Evolutionary conservation across 2,888 invertebrate species (phyloP), one percentile per base, ranked within the genome.

Genomic region (Notodonta ziczac): DNA sequence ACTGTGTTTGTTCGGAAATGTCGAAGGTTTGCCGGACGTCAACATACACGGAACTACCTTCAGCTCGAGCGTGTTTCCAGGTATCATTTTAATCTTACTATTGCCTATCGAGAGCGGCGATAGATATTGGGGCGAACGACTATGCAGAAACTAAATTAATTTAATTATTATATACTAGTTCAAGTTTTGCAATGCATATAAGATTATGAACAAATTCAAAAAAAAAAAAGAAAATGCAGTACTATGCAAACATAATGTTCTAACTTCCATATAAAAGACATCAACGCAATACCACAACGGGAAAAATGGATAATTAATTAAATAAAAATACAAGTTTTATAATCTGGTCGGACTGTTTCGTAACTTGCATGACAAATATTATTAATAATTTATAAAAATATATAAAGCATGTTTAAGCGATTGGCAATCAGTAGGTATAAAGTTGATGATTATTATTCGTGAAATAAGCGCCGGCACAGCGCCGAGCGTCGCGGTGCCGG

Each of bases 11-110:
- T 88, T 92, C 91, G 91, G 91, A 91, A 90, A 91, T 85, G 85
- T 85, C 82, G 92, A 92, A 92, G 93, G 93, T 90, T 92, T 91
- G 89, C 91, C 93, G 93, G 93, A 92, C 91, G 85, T 91, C 84
- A 85, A 85, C 81, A 76, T 83, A 92, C 84, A 86, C 92, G 93
- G 93, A 92, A 93, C 88, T 89, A 90, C 90, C 92, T 92, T 92
- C 90, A 73, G 76, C 72, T 80, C 76, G 81, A 85, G 86, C 87
- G 83, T 85, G 84, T 88, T 91, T 91, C 92, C 90, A 92, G 86
- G 88, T 92, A 88, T 86, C 81, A 78, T 81, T 83, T 85, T 79
- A 81, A 80, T 82, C 76, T 81, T 78, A 78, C 72, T 77, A 67
- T 74, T 72, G 69, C 77, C 70, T 78, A 80, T 82, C 70, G 83